Evolutionary conservation across 2,113 vertebrate genomes (phyloP), one percentile per base, ranked within the genome.

Genomic region (Pygoscelis adeliae): DNA sequence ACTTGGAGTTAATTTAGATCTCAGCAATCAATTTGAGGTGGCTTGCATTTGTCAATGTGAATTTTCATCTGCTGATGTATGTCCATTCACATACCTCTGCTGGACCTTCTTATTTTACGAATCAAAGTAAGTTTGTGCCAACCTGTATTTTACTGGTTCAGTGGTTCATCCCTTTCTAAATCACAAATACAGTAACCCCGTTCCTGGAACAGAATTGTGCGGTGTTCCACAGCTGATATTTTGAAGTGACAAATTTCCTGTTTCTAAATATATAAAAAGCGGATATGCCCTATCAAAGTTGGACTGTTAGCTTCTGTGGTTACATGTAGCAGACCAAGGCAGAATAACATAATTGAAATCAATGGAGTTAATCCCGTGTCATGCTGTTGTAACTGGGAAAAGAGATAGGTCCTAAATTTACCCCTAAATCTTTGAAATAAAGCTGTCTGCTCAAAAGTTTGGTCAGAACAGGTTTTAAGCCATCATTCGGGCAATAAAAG

Each of bases 351-450:
- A 71, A 90, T 61, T 90, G 81, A 95, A 96, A 94, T 96, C 67
- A 67, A 53, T 90, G 49, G 73, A 87, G 46, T 91, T 89, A 94
- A 90, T 87, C 74, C 66, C 38, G 13, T 76, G 38, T 82, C 56
- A 13, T 52, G 52, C 61, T 90, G 55, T 52, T 84, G 65, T 65
- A 83, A 65, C 56, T 76, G 40, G 53, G 44, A 80, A 80, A 94
- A 96, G 82, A 83, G 26, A 76, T 80, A 34, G 49, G 46, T 61
- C 87, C 82, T 94, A 56, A 87, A 79, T 93, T 72, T 89, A 76
- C 73, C 70, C 47, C 73, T 93, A 87, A 97, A 85, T 94, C 92
- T 90, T 97, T 88, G 74, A 85, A 77, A 95, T 91, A 85, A 95
- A 90, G 74, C 53, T 66, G 82, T 94, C 95, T 77, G 93, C 90